Evolutionary conservation across 1,140 invertebrate genomes (phyloP), one percentile per base, ranked within the genome.

Genomic region (Zelostemma sp.): DNA sequence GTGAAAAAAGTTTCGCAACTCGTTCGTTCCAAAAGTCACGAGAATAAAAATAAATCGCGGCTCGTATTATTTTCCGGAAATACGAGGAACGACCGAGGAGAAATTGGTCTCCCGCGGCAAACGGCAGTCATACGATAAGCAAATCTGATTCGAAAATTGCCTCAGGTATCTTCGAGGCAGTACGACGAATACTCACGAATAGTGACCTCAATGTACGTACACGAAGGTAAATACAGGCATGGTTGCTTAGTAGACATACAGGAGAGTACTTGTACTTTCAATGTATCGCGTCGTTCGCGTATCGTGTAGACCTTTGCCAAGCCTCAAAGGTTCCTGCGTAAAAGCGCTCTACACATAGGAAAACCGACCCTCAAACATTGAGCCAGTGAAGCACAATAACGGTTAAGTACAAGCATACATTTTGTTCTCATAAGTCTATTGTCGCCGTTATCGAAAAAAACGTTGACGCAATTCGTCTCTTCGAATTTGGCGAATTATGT

Each of bases 291-390:
- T 12, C 48, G 58, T 66, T 66, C 65, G 58, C 55, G 59, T 61
- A 51, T 48, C 62, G 63, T 68, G 72, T 73, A 67, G 72, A 73
- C 63, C 56, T 68, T 73, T 73, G 72, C 68, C 72, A 74, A 74
- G 61, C 65, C 64, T 74, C 67, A 62, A 70, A 60, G 57, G 48
- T 64, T 66, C 25, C 25, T 43, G 62, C 53, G 64, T 62, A 65
- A 65, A 64, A 68, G 61, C 61, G 18, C 60, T 16, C 46, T 59
- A 57, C 57, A 63, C 66, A 46, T n/a, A 19, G 9, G 40, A 31
- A 41, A 53, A 68, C 61, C 46, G 43, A 40, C 59, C 40, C 53
- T 48, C 54, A 46, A 56, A 60, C 63, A 35, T 17, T 25, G 18
- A 50, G 31, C 33, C 35, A 40, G 19, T 18, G 16, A 8, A 19